These are phyloP conservation scores for Ailurus styani DNA, from an alignment of 2,113 vertebrate genomes.

Conservation along the genomic window DNA sequence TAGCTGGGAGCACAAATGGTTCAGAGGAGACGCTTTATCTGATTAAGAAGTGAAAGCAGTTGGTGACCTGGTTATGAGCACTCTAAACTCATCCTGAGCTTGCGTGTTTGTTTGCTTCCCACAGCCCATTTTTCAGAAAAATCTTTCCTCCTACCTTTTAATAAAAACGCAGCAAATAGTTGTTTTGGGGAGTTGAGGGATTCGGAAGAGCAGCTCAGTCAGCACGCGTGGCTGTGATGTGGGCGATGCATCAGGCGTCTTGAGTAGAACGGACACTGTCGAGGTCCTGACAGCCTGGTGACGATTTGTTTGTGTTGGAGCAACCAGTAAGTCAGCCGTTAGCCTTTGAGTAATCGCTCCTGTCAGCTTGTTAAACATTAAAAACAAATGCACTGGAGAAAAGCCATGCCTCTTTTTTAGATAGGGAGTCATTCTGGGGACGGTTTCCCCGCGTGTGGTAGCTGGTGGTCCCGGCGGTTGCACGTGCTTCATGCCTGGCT, in stretches of 20 bases:
- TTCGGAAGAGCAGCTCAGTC: fast-evolving
- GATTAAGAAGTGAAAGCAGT: background rate
- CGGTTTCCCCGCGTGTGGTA: background rate
- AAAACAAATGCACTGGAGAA: conserved; percentile 49
- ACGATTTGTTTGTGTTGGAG: conserved; percentile 62
- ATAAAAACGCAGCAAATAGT: background rate
- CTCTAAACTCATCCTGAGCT: fast-evolving
- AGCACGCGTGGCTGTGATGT: fast-evolving
- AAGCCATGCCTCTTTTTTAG: background rate
- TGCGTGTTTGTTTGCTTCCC: background rate
- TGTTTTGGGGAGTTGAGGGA: fast-evolving
- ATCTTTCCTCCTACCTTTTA: background rate
- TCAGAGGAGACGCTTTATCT: background rate
- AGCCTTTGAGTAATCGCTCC: conserved; percentile 46
- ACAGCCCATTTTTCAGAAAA: background rate
- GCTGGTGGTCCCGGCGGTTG: background rate
- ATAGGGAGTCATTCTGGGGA: background rate
- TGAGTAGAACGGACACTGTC: background rate
- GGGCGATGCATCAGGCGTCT: background rate
- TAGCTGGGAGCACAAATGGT: background rate
- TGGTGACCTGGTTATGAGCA: background rate
- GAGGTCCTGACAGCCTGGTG: conserved; percentile 32
- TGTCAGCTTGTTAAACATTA: conserved; percentile 59
- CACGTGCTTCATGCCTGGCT: fast-evolving
- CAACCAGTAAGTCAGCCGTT: background rate